phyloP scores from a whole-genome alignment of 2,888 invertebrate species.

The Drosophila hamatofila region DNA sequence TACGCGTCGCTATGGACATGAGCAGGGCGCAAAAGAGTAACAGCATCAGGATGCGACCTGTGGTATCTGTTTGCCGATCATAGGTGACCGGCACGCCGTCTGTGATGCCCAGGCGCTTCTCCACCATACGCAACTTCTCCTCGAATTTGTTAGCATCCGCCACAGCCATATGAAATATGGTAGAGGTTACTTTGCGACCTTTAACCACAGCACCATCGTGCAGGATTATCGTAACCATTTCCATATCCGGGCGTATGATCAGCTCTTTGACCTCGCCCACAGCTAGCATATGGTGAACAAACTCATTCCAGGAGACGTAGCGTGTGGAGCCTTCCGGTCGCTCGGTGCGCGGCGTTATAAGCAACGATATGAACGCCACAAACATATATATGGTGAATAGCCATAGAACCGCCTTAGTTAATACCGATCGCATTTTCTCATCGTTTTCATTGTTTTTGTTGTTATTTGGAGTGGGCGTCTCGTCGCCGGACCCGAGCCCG shows the following conservation, averaged over 20 bases:
- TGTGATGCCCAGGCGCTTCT: slow-evolving; percentile 91
- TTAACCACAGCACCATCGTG: slow-evolving; percentile 95
- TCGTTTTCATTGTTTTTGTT: slow-evolving; percentile 88
- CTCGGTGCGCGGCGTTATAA: slow-evolving; percentile 90
- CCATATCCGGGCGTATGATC: slow-evolving; percentile 93
- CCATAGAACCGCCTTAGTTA: slow-evolving; percentile 93
- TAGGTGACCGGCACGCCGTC: slow-evolving; percentile 94
- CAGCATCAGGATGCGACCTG: slow-evolving; percentile 89
- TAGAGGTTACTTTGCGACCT: slow-evolving; percentile 88
- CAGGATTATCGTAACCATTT: slow-evolving; percentile 93
- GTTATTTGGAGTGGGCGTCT: slow-evolving; percentile 40
- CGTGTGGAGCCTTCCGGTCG: slow-evolving; percentile 88
- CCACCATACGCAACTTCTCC: slow-evolving; percentile 94
- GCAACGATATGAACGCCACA: slow-evolving; percentile 89
- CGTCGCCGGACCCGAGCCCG: slow-evolving; percentile 30
- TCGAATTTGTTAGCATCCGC: slow-evolving; percentile 95
- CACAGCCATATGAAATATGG: slow-evolving; percentile 93
- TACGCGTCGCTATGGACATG: slow-evolving; percentile 89
- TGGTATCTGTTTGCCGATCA: slow-evolving; percentile 91
- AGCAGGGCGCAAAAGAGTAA: slow-evolving; percentile 89
- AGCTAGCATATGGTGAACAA: slow-evolving; percentile 96
- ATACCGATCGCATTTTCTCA: slow-evolving; percentile 89
- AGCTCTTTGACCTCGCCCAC: slow-evolving; percentile 97
- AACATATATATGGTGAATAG: slow-evolving; percentile 91
- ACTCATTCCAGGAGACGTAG: slow-evolving; percentile 98